Conservation (phyloP, 2,797 vertebrate genomes). For the Fistularia tabacaria region DNA sequence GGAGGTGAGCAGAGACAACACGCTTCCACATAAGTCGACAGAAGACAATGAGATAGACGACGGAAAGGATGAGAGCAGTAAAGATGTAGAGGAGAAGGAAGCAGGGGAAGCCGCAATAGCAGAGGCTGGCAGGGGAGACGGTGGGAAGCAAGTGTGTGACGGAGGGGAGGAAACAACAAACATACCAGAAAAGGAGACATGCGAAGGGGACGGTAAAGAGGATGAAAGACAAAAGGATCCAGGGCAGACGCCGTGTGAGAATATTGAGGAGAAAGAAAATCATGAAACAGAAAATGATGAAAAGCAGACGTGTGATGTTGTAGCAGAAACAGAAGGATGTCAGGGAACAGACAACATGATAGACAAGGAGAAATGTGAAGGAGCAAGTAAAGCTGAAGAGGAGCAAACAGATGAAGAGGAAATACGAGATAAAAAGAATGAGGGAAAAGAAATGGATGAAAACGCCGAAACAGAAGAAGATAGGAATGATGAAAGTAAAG, state of each 20-base stretch:
- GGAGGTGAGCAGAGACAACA: not conserved
- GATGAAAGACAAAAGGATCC: too few species aligned
- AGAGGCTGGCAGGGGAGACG: too few species aligned
- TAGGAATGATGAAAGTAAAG: conserved; percentile 13
- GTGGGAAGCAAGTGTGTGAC: not conserved
- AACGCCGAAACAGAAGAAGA: conserved; percentile 12
- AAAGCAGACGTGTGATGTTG: too few species aligned
- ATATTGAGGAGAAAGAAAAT: not conserved
- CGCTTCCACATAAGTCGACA: not conserved
- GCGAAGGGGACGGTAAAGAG: too few species aligned
- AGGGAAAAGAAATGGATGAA: conserved; percentile 2
- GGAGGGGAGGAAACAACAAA: not conserved
- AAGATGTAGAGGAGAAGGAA: not conserved
- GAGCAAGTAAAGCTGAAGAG: not conserved
- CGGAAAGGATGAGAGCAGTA: not conserved
- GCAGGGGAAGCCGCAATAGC: too few species aligned
- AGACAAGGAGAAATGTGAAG: not conserved
- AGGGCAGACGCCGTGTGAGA: not conserved
- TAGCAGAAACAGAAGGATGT: not conserved
- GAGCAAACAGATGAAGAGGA: not conserved
- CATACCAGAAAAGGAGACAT: not conserved
- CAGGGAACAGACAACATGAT: not conserved
- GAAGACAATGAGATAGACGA: not conserved
- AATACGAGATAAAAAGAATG: not conserved
- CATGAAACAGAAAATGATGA: too few species aligned